phyloP scores from a whole-genome alignment of 2,888 invertebrate species.

The Zonitis immaculata region DNA sequence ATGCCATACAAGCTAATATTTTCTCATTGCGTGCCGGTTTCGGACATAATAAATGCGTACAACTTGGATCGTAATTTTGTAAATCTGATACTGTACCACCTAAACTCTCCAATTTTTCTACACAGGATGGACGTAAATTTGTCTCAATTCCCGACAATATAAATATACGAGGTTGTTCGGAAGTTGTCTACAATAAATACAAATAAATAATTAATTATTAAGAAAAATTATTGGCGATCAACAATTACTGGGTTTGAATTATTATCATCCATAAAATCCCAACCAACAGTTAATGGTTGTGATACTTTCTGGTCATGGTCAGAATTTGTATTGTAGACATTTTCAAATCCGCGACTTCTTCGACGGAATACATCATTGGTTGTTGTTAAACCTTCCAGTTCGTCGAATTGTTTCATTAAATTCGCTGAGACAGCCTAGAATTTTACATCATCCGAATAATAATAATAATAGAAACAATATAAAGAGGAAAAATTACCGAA shows the following conservation, averaged over 20 bases:
- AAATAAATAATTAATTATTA: not conserved
- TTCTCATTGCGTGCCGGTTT: slow-evolving; percentile 80
- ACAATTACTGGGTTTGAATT: slow-evolving; percentile 9
- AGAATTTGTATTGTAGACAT: slow-evolving; percentile 33
- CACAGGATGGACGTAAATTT: slow-evolving; percentile 26
- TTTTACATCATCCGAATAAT: too few species aligned
- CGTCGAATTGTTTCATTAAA: slow-evolving; percentile 46
- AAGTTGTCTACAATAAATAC: slow-evolving; percentile 4
- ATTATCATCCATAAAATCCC: slow-evolving; percentile 58
- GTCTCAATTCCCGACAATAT: slow-evolving; percentile 41
- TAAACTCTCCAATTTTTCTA: slow-evolving; percentile 33
- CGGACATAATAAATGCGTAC: slow-evolving; percentile 74
- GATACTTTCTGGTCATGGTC: slow-evolving; percentile 41
- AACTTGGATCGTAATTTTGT: slow-evolving; percentile 54
- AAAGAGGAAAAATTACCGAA: too few species aligned
- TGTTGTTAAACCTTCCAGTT: slow-evolving; percentile 50
- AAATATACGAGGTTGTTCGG: slow-evolving; percentile 27
- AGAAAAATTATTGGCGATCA: too few species aligned
- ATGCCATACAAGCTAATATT: slow-evolving; percentile 77
- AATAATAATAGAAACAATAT: not conserved
- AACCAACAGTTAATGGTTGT: slow-evolving; percentile 66
- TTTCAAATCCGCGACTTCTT: slow-evolving; percentile 39
- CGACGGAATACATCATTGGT: slow-evolving; percentile 28
- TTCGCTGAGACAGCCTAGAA: not conserved
- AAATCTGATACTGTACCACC: slow-evolving; percentile 63